Evolutionary conservation across 2,113 vertebrate genomes (phyloP).

Genomic region (human (Homo sapiens)): GRCh38 chr12:9761501-9762000

Average conservation of each 20-base stretch:
- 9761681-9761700: neutral
- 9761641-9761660: neutral
- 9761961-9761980: neutral
- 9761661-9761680: neutral
- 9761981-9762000: neutral
- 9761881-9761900: neutral
- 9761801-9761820: neutral
- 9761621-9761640: neutral
- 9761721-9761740: neutral
- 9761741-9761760: neutral
- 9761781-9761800: neutral
- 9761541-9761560: slow-evolving; percentile 62
- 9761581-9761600: slow-evolving; percentile 37
- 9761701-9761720: neutral
- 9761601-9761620: neutral
- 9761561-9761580: slow-evolving; percentile 55
- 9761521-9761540: slow-evolving; percentile 73
- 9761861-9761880: neutral
- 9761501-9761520: slow-evolving; percentile 59
- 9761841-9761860: neutral
- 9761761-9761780: neutral
- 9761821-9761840: neutral
- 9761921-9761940: neutral
- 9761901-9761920: neutral
- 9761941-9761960: neutral